phyloP scores from a whole-genome alignment of 2,888 invertebrate species.

The Subacronicta megacephala region DNA sequence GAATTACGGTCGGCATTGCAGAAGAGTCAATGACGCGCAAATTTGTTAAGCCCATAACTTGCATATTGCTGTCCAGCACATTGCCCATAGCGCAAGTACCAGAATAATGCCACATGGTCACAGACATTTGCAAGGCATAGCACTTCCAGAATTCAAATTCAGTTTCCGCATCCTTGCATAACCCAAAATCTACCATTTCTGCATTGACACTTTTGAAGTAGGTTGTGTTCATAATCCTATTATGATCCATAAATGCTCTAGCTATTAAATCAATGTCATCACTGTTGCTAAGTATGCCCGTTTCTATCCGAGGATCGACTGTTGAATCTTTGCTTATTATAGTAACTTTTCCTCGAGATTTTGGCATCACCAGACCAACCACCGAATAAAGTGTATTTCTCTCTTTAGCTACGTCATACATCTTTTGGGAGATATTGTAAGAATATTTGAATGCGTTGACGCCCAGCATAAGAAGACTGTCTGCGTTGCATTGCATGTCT shows the following conservation, averaged over 20 bases:
- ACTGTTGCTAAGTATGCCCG: constrained; percentile 24
- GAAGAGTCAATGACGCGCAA: constrained; percentile 65
- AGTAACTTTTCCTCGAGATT: constrained; percentile 20
- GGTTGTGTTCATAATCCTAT: constrained; percentile 52
- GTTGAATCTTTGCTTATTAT: constrained; percentile 47
- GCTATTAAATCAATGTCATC: constrained; percentile 58
- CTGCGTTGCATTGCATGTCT: constrained; percentile 23
- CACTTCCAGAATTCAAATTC: constrained; percentile 56
- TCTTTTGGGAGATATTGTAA: constrained; percentile 15
- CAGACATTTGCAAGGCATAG: constrained; percentile 68
- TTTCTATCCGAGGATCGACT: constrained; percentile 43
- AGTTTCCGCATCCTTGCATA: constrained; percentile 36
- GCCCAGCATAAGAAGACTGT: constrained; percentile 14
- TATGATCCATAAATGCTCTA: constrained; percentile 55
- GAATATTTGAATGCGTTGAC: constrained; percentile 24
- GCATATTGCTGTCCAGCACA: constrained; percentile 91
- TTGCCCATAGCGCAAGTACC: constrained; percentile 94
- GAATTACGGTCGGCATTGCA: constrained; percentile 84
- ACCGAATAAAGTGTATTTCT: constrained; percentile 12
- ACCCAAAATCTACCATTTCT: constrained; percentile 47
- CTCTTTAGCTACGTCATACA: constrained; percentile 12
- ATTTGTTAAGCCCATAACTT: constrained; percentile 47
- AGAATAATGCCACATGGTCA: constrained; percentile 92
- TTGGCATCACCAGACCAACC: constrained; percentile 15
- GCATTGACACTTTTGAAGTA: constrained; percentile 54